Conservation (phyloP, 2,888 invertebrate species). For the Eremobia ochroleuca region DNA sequence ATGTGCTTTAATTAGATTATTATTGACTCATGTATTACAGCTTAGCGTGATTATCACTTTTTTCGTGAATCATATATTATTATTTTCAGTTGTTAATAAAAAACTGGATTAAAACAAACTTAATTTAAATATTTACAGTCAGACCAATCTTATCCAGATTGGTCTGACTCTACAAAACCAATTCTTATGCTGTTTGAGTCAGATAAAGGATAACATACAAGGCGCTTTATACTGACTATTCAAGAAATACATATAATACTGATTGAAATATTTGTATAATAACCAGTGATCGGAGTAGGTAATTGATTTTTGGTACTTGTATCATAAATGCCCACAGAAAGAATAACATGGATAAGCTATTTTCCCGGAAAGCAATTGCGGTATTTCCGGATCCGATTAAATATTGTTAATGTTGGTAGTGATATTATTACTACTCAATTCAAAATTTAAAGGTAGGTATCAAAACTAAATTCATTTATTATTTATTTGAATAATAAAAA, state of each 20-base stretch:
- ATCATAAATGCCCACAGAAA: too few species aligned
- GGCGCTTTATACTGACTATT: not conserved
- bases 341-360: too few species aligned
- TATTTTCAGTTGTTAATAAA: conserved; percentile 17
- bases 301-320: too few species aligned
- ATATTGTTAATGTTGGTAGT: too few species aligned
- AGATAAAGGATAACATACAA: not conserved
- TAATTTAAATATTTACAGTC: conserved; percentile 1
- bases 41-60: conserved; percentile 5
- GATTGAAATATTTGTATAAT: not conserved
- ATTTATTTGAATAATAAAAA: too few species aligned
- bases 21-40: conserved; percentile 26
- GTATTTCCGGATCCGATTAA: too few species aligned
- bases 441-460: too few species aligned
- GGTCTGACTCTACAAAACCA: not conserved
- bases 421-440: too few species aligned
- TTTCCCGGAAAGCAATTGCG: too few species aligned
- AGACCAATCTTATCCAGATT: conserved; percentile 6
- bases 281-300: too few species aligned
- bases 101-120: conserved; percentile 14
- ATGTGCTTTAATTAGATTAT: conserved; percentile 17
- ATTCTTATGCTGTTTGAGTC: not conserved
- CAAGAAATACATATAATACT: not conserved
- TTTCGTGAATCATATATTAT: conserved; percentile 25
- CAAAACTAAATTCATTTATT: too few species aligned